phyloP scores from a whole-genome alignment of 1,140 invertebrate species.

The Wiebesia pumilae region DNA sequence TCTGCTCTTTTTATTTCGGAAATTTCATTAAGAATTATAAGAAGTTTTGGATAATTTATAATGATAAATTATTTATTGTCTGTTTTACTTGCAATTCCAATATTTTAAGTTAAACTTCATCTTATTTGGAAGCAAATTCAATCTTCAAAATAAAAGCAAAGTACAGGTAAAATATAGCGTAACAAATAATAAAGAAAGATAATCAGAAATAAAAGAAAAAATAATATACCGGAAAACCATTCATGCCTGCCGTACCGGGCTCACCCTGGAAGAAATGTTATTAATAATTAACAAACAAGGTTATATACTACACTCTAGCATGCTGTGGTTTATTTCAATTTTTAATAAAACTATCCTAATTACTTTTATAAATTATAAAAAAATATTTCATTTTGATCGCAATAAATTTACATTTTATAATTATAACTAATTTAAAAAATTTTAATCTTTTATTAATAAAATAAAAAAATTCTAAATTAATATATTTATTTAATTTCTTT shows the following conservation, averaged over 20 bases:
- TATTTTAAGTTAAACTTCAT: constrained; percentile 25
- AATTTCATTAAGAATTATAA: not conserved
- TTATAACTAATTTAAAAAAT: too few species aligned
- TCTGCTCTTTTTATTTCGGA: too few species aligned
- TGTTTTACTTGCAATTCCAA: constrained; percentile 60
- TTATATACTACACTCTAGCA: constrained; percentile 56
- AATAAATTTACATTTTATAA: too few species aligned
- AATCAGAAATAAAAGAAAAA: constrained; percentile 67
- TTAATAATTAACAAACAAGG: constrained; percentile 70
- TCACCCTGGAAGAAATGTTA: constrained; percentile 82
- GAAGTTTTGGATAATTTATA: not conserved
- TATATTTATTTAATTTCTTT: too few species aligned
- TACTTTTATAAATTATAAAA: too few species aligned
- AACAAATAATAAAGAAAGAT: constrained; percentile 38
- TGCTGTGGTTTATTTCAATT: constrained; percentile 6
- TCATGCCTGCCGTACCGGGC: constrained; percentile 86
- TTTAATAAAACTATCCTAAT: not conserved
- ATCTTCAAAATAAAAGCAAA: constrained; percentile 25
- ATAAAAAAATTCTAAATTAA: too few species aligned
- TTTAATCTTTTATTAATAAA: too few species aligned
- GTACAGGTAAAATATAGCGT: not conserved
- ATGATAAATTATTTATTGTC: not conserved
- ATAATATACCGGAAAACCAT: constrained; percentile 90
- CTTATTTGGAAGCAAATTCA: constrained; percentile 62
- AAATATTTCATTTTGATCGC: too few species aligned